Conservation (phyloP, 2,113 vertebrate species). For the Cheirogaleus medius region DNA sequence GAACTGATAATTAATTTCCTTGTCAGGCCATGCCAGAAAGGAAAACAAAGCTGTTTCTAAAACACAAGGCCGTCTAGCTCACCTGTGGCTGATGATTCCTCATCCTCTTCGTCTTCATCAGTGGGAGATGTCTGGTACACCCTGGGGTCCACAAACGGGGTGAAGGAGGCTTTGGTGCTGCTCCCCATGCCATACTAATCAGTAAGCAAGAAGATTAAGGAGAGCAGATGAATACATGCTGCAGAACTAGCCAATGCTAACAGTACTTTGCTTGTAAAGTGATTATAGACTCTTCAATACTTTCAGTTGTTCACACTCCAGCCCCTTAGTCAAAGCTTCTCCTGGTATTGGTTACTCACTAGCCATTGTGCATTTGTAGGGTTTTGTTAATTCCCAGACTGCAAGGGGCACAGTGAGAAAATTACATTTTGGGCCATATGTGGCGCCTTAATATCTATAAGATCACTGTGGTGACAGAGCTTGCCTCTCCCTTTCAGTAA, state of each 20-base stretch:
- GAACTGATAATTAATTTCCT: background rate
- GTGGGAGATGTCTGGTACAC: conserved; percentile 98
- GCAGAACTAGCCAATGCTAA: background rate
- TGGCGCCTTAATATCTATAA: background rate
- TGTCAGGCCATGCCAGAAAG: background rate
- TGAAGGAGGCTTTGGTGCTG: conserved; percentile 97
- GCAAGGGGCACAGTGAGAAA: background rate
- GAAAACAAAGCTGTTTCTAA: background rate
- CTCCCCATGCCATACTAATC: conserved; percentile 93
- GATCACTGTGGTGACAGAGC: background rate
- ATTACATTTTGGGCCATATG: background rate
- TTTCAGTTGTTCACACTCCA: background rate
- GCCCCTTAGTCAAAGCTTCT: background rate
- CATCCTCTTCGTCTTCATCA: conserved; percentile 93
- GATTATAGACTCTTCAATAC: background rate
- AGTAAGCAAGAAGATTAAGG: conserved; percentile 63
- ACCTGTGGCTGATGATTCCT: conserved; percentile 91
- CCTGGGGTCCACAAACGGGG: conserved; percentile 96
- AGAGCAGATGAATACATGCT: background rate
- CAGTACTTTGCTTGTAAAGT: background rate
- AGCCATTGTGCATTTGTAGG: background rate
- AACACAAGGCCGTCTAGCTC: conserved; percentile 14
- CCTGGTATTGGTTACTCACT: background rate
- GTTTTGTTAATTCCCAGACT: background rate
- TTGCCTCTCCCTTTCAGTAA: background rate